Evolutionary conservation across 2,888 invertebrate genomes (phyloP).

Genomic region (Eristalis arbustorum): DNA sequence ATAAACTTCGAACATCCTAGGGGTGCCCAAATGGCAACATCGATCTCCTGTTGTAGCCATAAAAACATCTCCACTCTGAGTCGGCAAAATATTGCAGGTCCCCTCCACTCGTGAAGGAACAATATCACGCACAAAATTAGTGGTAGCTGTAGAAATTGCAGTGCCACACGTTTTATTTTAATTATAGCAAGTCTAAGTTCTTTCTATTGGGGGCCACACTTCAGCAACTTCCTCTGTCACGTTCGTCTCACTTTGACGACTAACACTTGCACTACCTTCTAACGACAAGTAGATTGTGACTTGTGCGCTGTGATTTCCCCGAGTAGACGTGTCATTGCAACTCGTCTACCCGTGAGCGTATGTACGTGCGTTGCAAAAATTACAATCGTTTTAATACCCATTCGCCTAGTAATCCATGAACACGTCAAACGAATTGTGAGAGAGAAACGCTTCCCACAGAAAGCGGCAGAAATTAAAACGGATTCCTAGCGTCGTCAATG

Average conservation of each 20-base stretch:
- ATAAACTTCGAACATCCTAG: no score
- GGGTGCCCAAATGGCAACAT: no score
- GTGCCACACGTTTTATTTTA: no score
- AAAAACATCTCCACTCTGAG: no score
- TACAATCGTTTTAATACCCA: slow-evolving; percentile 2
- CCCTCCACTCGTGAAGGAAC: no score
- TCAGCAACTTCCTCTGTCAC: neutral
- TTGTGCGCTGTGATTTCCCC: neutral
- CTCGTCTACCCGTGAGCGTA: neutral
- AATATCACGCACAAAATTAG: no score
- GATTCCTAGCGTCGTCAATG: neutral
- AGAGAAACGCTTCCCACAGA: neutral
- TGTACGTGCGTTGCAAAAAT: neutral
- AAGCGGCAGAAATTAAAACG: neutral
- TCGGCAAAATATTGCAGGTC: no score
- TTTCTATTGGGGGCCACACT: neutral
- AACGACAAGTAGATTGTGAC: neutral
- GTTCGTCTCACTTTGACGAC: neutral
- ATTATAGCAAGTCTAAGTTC: no score
- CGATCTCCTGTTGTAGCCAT: no score
- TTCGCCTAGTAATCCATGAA: neutral
- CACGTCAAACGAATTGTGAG: neutral
- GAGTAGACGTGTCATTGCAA: neutral
- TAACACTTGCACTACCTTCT: neutral
- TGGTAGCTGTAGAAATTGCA: no score